A percentile compares a stretch with the other conserved stretches of the same genome.
phyloP scores from a whole-genome alignment of 2,797 vertebrate genomes.

The Girardinus metallicus region DNA sequence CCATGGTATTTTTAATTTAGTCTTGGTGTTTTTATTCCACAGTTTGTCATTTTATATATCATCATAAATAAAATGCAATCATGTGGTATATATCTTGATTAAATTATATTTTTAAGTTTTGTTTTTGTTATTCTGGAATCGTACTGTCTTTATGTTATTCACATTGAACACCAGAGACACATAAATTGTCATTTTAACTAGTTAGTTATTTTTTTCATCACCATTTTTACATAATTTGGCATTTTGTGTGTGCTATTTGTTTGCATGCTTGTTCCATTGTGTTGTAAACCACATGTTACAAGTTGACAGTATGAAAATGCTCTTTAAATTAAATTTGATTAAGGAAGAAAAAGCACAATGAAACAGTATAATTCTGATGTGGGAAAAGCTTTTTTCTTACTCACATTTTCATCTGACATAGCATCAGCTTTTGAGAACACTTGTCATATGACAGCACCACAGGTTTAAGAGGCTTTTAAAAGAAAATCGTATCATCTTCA shows the following conservation, averaged over 20 bases:
- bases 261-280: not conserved
- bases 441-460: slow-evolving; percentile 37
- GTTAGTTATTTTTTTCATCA: not conserved
- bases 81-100: not conserved
- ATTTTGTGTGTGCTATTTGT: not conserved
- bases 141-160: not conserved
- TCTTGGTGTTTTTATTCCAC: not conserved
- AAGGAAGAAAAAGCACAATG: not conserved
- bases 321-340: not conserved
- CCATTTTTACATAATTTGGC: too few species aligned
- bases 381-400: slow-evolving; percentile 2
- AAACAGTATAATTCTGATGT: not conserved
- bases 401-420: slow-evolving; percentile 10
- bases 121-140: not conserved
- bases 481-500: slow-evolving; percentile 58
- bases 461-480: slow-evolving; percentile 24
- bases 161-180: not conserved
- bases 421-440: slow-evolving; percentile 5
- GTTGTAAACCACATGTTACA: not conserved
- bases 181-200: not conserved
- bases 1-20: not conserved
- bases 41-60: not conserved
- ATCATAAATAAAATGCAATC: not conserved
- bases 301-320: not conserved
- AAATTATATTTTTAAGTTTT: too few species aligned